phyloP scores from a whole-genome alignment of 1,140 invertebrate species.

The Choristoneura fumiferana region DNA sequence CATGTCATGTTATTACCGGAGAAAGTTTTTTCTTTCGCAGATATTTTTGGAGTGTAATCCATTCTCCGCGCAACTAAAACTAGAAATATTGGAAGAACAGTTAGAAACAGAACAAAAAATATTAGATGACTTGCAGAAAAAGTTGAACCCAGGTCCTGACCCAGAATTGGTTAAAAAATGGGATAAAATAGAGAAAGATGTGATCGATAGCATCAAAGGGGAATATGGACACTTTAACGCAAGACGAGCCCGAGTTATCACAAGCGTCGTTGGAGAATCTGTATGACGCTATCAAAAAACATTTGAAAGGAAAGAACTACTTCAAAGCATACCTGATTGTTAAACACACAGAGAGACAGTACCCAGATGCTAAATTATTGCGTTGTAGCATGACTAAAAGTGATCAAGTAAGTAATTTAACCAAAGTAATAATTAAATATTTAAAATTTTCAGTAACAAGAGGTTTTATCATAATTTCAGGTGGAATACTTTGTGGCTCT shows the following conservation, averaged over 20 bases:
- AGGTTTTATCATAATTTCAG: constrained; percentile 37
- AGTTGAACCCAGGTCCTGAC: constrained; percentile 71
- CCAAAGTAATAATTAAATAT: neutral
- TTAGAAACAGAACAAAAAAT: constrained; percentile 79
- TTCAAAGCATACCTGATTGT: constrained; percentile 72
- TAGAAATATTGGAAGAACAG: constrained; percentile 79
- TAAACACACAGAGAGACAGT: constrained; percentile 66
- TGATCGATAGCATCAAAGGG: constrained; percentile 58
- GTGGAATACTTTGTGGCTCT: constrained; percentile 69
- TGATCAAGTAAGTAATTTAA: constrained; percentile 58
- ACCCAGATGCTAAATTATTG: constrained; percentile 69
- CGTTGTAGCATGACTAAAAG: constrained; percentile 72
- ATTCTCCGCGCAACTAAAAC: constrained; percentile 81
- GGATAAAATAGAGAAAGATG: constrained; percentile 65
- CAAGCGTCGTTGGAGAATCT: constrained; percentile 66
- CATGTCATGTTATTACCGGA: too few species aligned
- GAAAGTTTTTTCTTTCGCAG: constrained; percentile 41
- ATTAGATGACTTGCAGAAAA: constrained; percentile 79
- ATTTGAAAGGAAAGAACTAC: constrained; percentile 62
- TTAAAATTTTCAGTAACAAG: neutral
- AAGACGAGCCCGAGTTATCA: constrained; percentile 68
- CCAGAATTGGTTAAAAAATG: constrained; percentile 62
- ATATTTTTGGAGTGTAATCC: constrained; percentile 88
- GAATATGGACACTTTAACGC: constrained; percentile 65
- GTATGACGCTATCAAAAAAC: constrained; percentile 62